Base-by-base conservation (phyloP, 1,140 invertebrate genomes). In the Leptinotarsa lineolata region DNA sequence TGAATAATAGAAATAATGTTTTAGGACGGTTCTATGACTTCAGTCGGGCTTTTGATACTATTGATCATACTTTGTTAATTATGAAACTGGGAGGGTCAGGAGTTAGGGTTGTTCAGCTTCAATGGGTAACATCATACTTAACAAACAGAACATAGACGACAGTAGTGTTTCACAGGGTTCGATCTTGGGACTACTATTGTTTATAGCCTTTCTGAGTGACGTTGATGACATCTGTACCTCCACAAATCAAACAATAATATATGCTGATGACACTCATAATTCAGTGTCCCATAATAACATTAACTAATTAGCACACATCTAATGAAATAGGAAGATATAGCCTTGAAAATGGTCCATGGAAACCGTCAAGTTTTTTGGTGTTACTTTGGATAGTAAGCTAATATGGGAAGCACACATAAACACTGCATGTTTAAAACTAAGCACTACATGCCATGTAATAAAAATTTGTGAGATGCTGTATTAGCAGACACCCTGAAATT, bases 201-300 rank as follows among this genome's bases (percentile, higher is more conserved):
- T n/a, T n/a, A n/a, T n/a, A n/a, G n/a, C n/a, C n/a, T n/a, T n/a
- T n/a, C n/a, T 60, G 59, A 60, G 59, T n/a, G 59, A 60, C 59
- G n/a, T 60, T n/a, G 59, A 60, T 60, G 59, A 60, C n/a, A 60
- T n/a, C 59, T 60, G 59, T 60, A 60, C 20, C 59, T 60, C 59
- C 59, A n/a, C 59, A 60, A 60, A 60, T 60, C 59, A 60, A 60
- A 60, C 59, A n/a, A 60, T 60, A 60, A 60, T 60, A 60, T 60
- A 60, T 60, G 59, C 59, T 60, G 59, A 60, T 60, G 16, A n/a
- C n/a, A n/a, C n/a, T n/a, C n/a, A n/a, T n/a, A n/a, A n/a, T n/a
- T n/a, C n/a, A n/a, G n/a, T n/a, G 21, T 22, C 21, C 1, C 21
- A 6, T 4, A 61, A 18, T 18, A 61, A 18, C n/a, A 61, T 61